phyloP scores from a whole-genome alignment of 2,797 vertebrate genomes.

The Poecilia velifera region DNA sequence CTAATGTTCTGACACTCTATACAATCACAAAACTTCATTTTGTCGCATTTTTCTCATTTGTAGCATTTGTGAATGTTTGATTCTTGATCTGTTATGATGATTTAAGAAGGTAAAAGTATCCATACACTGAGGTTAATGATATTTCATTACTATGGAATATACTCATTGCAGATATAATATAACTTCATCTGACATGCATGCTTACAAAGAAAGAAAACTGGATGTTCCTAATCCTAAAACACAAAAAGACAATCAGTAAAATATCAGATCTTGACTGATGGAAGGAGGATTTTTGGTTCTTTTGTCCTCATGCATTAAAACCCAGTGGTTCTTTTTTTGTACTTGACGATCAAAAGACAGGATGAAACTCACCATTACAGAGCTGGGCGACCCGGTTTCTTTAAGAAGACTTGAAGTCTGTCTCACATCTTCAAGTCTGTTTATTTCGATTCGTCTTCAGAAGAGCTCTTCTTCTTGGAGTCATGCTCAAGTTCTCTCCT shows the following conservation, averaged over 20 bases:
- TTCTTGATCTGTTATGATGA: not conserved
- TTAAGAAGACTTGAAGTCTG: constrained; percentile 13
- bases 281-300: not conserved
- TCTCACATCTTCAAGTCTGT: not conserved
- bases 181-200: not conserved
- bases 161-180: not conserved
- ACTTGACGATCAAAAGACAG: constrained; percentile 8
- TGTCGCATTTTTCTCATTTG: not conserved
- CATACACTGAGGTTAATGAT: not conserved
- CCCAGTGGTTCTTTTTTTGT: constrained; percentile 3
- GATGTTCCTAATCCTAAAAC: not conserved
- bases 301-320: constrained; percentile 11
- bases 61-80: not conserved
- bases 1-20: not conserved
- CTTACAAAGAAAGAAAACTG: not conserved
- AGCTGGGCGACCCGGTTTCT: constrained; percentile 7
- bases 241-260: constrained; percentile 7
- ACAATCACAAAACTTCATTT: not conserved
- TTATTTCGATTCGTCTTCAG: constrained; percentile 2
- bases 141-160: not conserved
- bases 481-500: constrained; percentile 13
- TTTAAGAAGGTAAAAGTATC: not conserved
- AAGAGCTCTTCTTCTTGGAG: constrained; percentile 27
- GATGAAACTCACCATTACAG: constrained; percentile 52
- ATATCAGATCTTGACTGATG: not conserved